phyloP scores from a whole-genome alignment of 1,140 invertebrate genomes.

The Eurosta solidaginis region DNA sequence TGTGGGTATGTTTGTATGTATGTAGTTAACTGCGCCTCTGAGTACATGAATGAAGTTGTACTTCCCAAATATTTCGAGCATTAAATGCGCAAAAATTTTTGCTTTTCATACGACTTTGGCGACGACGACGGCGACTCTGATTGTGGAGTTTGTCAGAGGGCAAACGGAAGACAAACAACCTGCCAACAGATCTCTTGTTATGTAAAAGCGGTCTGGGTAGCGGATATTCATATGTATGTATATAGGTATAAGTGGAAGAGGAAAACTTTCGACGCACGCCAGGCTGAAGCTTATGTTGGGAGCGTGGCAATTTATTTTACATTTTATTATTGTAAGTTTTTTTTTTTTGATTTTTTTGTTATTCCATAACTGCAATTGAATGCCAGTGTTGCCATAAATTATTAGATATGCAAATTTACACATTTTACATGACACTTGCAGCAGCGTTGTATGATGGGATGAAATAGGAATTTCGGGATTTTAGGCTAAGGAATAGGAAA shows the following conservation, averaged over 20 bases:
- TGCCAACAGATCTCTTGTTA: background rate
- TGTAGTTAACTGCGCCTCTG: background rate
- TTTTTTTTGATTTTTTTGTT: background rate
- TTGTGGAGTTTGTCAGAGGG: background rate
- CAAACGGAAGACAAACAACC: background rate
- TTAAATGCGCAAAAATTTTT: background rate
- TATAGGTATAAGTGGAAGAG: background rate
- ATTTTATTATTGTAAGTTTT: background rate
- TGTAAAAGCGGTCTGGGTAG: background rate
- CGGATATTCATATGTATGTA: too few species aligned
- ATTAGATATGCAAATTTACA: slow-evolving; percentile 54
- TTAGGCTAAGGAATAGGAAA: too few species aligned
- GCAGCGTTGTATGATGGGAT: background rate
- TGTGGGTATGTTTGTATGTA: background rate
- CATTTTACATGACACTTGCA: slow-evolving; percentile 52
- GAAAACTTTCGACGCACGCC: background rate
- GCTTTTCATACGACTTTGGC: background rate
- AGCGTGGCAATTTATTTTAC: background rate
- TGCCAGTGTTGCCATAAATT: slow-evolving; percentile 59
- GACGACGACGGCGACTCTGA: background rate
- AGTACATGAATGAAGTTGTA: background rate
- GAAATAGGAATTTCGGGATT: too few species aligned
- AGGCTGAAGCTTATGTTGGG: background rate
- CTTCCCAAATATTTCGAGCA: background rate
- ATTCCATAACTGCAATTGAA: slow-evolving; percentile 35